Evolutionary conservation across 2,113 vertebrate species (phyloP).

Genomic region (Petromus typicus): DNA sequence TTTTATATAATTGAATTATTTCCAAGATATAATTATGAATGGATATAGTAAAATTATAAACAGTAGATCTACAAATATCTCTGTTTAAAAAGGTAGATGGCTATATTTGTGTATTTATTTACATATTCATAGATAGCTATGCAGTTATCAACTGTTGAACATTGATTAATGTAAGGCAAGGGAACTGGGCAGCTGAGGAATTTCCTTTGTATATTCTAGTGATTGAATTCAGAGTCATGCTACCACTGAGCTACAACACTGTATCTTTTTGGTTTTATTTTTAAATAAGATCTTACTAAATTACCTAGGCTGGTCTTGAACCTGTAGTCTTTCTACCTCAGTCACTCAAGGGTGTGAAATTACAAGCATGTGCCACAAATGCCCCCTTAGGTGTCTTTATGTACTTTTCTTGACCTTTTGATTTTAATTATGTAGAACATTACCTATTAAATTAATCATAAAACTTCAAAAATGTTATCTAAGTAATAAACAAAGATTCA

Average conservation of each 20-base stretch:
- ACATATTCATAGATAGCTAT: background rate
- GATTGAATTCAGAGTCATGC: background rate
- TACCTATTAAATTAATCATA: background rate
- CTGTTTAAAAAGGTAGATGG: background rate
- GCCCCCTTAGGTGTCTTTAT: background rate
- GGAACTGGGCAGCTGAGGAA: background rate
- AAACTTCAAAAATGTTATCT: background rate
- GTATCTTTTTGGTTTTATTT: background rate
- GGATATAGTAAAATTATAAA: background rate
- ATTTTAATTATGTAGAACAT: background rate
- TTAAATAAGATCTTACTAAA: background rate
- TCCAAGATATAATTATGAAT: background rate
- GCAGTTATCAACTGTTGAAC: background rate
- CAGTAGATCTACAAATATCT: background rate
- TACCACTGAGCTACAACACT: background rate
- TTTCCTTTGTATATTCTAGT: background rate
- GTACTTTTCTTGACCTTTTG: background rate
- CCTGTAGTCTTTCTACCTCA: background rate
- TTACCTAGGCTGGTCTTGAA: background rate
- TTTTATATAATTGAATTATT: background rate
- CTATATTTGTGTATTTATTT: background rate
- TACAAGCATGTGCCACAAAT: background rate
- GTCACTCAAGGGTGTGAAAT: background rate
- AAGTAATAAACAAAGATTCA: background rate
- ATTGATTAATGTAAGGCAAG: background rate